phyloP scores from a whole-genome alignment of 2,888 invertebrate genomes.

The Acleris emargana region DNA sequence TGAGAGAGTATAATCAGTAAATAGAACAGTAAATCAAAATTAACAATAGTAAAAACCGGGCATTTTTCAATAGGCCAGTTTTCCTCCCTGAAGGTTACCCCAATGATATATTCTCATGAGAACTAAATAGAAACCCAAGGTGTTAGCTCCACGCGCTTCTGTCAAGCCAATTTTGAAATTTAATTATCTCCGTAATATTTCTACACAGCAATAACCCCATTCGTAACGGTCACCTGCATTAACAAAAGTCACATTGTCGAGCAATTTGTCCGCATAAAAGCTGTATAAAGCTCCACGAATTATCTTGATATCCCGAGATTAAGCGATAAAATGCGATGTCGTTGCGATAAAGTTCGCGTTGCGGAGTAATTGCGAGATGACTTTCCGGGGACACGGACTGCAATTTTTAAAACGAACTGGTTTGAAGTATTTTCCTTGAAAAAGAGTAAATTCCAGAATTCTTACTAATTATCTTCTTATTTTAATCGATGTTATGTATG shows the following conservation, averaged over 20 bases:
- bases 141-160: too few species aligned
- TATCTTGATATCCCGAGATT: slow-evolving; percentile 19
- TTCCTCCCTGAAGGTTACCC: too few species aligned
- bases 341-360: slow-evolving; percentile 16
- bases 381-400: background rate
- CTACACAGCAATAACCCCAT: background rate
- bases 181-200: background rate
- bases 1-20: too few species aligned
- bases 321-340: slow-evolving; percentile 28
- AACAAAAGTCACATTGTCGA: slow-evolving; percentile 19
- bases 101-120: too few species aligned
- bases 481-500: too few species aligned
- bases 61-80: too few species aligned
- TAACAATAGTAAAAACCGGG: too few species aligned
- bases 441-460: background rate
- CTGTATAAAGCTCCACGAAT: slow-evolving; percentile 19
- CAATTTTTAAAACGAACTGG: slow-evolving; percentile 1
- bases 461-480: background rate
- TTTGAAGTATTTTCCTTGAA: background rate
- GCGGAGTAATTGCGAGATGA: slow-evolving; percentile 9
- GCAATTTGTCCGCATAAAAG: slow-evolving; percentile 23
- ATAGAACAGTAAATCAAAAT: too few species aligned
- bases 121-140: too few species aligned
- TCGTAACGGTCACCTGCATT: background rate
- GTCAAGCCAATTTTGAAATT: too few species aligned